Evolutionary conservation across 2,113 vertebrate species (phyloP), one percentile per base, ranked within the genome.

Genomic region (Podiceps cristatus): DNA sequence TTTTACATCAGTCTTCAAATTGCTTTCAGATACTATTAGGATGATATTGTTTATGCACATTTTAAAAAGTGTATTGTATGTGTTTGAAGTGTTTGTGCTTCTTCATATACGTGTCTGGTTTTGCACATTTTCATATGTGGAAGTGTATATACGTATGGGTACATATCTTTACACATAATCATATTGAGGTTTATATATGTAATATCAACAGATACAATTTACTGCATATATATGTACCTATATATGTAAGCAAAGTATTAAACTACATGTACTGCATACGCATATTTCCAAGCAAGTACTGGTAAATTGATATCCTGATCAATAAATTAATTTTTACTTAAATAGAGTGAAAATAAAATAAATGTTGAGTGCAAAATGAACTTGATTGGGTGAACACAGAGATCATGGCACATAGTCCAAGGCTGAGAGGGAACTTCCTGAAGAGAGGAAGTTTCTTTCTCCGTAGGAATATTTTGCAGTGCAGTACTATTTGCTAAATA

Each of bases 1-100:
- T 98, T 98, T 98, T 96, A 90, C 10, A 18, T 83, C 73, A 72
- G 18, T 86, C 85, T 96, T 97, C 62, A 86, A 69, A 96, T 49
- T 84, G 72, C 82, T 97, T 68, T 87, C 15, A 27, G 88, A 31
- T 78, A 27, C 58, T 77, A 45, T 92, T 91, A 92, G 83, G 84
- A 60, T 11, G 27, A n/a, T 90, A 55, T 40, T 87, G 90, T 94
- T 93, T 93, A 78, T 75, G 31, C 42, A 62, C 44, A 35, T 31
- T 79, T 81, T 4, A 59, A 74, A 76, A 71, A 82, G 13, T 47
- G 24, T 24, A 47, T 47, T 31, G 13, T 52, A 5, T 35, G 28
- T 27, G 14, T 75, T 77, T 56, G 59, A 91, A 87, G 77, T 40
- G 23, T 45, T 72, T 79, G 29, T 90, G 35, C 58, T 92, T 52